Base-by-base conservation (phyloP, 92 coral and sea anemone species). In the Epizoanthus rinbou region DNA sequence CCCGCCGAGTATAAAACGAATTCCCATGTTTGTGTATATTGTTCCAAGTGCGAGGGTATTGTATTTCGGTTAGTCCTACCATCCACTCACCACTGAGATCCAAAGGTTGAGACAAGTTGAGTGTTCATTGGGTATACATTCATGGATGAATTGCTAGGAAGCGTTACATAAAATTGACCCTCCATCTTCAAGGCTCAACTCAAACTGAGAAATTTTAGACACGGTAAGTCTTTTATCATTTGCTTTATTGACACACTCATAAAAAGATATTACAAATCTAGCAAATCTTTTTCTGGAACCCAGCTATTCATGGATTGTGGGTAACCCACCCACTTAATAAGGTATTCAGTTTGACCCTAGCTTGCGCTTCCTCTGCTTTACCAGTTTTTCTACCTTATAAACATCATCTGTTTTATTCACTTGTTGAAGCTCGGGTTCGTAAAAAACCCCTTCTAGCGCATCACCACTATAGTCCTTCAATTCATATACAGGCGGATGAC, bases 41-140 rank as follows among this genome's bases (percentile, higher is more conserved):
- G 22, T 72, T 80, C 89, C 89, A 86, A 0, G 89, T 62, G 15
- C 78, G 70, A 1, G 89, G 86, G 59, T 80, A 86, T 22, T 62
- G 73, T 0, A 86, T 86, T 35, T 81, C 85, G 19, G 57, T 81
- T 8, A 86, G 50, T 24, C 82, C 56, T n/a, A 86, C 86, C 57
- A 80, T 86, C 89, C 89, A 86, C 3, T 86, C 80, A 33, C 89
- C 89, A 13, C 0, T 3, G 43, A 37, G 43, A 37, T 37, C 43
- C 3, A 37, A 3, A 37, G 43, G 6, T n/a, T n/a, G n/a, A n/a
- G n/a, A n/a, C n/a, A n/a, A n/a, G n/a, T n/a, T n/a, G n/a, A n/a
- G n/a, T n/a, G n/a, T n/a, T n/a, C n/a, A n/a, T n/a, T n/a, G 83
- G 78, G 58, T 80, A 89, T 25, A 54, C 35, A 18, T 81, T 76